Evolutionary conservation across 2,113 vertebrate genomes (phyloP).

Genomic region (Erythrocercus mccallii): DNA sequence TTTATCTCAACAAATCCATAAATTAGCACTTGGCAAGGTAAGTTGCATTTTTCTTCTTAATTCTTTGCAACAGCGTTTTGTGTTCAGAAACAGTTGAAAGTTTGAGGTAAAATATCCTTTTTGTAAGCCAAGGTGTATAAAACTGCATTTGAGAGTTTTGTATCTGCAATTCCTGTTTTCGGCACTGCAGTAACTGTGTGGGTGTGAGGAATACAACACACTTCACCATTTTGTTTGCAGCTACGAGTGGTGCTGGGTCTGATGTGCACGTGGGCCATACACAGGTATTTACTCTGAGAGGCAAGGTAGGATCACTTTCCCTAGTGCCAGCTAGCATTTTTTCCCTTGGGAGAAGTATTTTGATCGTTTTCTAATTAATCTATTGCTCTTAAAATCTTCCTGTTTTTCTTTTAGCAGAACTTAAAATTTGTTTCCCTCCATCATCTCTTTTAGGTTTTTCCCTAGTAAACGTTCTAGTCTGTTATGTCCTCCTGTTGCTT

Average conservation of each 20-base stretch:
- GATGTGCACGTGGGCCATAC: neutral
- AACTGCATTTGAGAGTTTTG: neutral
- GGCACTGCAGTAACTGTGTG: neutral
- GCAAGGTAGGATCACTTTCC: neutral
- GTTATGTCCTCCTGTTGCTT: neutral
- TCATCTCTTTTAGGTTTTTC: neutral
- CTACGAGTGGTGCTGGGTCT: rapidly evolving
- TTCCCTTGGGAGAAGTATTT: neutral
- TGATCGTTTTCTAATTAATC: rapidly evolving
- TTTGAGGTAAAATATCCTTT: neutral
- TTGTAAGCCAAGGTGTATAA: neutral
- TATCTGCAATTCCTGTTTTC: neutral
- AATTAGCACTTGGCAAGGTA: neutral
- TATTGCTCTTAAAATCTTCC: neutral
- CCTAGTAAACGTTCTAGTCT: neutral
- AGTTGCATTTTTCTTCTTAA: neutral
- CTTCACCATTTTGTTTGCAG: neutral
- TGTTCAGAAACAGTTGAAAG: neutral
- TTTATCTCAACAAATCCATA: neutral
- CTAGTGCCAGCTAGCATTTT: neutral
- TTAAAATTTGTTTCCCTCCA: neutral
- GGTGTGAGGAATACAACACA: neutral
- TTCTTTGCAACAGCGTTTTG: neutral
- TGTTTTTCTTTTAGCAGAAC: neutral
- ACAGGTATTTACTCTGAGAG: neutral